Conservation (phyloP, 1,140 invertebrate species). For the Drosophila melanica region DNA sequence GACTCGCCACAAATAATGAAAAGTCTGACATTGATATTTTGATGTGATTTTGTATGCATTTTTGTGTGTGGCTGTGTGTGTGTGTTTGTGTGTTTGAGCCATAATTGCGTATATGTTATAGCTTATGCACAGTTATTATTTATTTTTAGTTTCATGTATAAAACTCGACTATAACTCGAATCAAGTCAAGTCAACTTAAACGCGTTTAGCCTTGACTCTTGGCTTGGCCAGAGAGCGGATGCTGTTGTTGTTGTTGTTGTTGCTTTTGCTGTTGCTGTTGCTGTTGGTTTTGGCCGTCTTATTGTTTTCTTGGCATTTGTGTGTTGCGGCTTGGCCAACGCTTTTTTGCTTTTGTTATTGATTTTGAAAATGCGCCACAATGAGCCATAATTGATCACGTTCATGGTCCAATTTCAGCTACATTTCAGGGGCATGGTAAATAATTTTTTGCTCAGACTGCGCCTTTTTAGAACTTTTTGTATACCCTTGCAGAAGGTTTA, state of each 20-base stretch:
- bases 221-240: constrained; percentile 28
- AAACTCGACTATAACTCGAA: constrained; percentile 54
- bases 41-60: constrained; percentile 74
- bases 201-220: constrained; percentile 71
- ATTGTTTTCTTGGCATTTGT: constrained; percentile 21
- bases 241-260: constrained; percentile 54
- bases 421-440: constrained; percentile 55
- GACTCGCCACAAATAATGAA: constrained; percentile 49
- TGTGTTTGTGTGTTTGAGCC: constrained; percentile 27
- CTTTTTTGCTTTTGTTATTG: constrained; percentile 64
- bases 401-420: constrained; percentile 72
- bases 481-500: too few species aligned
- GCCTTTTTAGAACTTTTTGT: constrained; percentile 48
- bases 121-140: constrained; percentile 71
- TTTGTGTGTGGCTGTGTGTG: constrained; percentile 22
- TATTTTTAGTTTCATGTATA: constrained; percentile 63
- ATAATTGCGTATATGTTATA: constrained; percentile 67
- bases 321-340: constrained; percentile 27
- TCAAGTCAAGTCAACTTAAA: constrained; percentile 31
- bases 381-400: constrained; percentile 80
- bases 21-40: constrained; percentile 75
- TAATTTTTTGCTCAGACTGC: constrained; percentile 21
- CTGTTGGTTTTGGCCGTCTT: constrained; percentile 4
- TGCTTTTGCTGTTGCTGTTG: constrained; percentile 55
- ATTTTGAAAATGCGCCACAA: constrained; percentile 77